Conservation (phyloP, 2,113 vertebrate species). For the Barnardius zonarius region DNA sequence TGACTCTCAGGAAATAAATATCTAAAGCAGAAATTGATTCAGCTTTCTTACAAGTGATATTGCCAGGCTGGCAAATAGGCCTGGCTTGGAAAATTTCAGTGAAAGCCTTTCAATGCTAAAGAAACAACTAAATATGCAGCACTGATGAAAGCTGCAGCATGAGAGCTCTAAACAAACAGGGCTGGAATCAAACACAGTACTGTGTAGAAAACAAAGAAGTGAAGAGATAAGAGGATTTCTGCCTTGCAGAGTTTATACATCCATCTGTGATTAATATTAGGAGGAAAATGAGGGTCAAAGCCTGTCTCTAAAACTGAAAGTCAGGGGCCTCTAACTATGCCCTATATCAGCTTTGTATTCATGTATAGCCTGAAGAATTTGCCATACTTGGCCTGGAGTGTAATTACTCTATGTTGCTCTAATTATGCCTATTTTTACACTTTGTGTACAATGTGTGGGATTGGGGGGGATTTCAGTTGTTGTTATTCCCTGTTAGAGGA, state of each 20-base stretch:
- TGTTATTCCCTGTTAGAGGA: background rate
- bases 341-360: background rate
- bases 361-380: background rate
- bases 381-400: background rate
- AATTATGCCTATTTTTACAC: background rate
- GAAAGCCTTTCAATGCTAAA: background rate
- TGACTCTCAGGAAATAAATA: background rate
- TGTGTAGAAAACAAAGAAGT: constrained; percentile 25
- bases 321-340: background rate
- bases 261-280: constrained; percentile 48
- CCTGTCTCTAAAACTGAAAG: background rate
- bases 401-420: background rate
- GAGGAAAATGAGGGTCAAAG: constrained; percentile 9
- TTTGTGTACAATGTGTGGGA: background rate
- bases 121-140: background rate
- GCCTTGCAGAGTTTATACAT: constrained; percentile 22
- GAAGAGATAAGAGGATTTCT: constrained; percentile 62
- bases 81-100: background rate
- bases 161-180: background rate
- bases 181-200: background rate
- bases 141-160: background rate
- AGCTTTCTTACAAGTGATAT: background rate
- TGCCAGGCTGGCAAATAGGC: background rate
- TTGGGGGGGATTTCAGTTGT: background rate
- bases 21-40: background rate